Percentiles rank a stretch among this genome's conserved stretches.
Conservation (phyloP, 1,140 invertebrate genomes). For the Temnothorax longispinosus region DNA sequence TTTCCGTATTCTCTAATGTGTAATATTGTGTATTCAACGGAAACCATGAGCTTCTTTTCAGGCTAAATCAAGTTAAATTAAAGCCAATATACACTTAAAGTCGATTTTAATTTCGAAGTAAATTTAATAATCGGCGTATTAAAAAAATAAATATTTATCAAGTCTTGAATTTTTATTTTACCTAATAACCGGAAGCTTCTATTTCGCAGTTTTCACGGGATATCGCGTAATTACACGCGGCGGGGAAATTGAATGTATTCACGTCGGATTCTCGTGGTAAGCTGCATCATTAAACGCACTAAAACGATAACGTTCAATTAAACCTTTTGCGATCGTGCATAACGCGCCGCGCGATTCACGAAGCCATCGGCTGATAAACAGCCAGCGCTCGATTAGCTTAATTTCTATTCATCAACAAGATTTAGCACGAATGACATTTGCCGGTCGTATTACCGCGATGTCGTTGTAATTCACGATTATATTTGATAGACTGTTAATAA, state of each 20-base stretch:
- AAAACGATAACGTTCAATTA: conserved; percentile 45
- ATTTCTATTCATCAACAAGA: conserved; percentile 50
- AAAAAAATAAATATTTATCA: background rate
- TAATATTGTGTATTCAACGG: background rate
- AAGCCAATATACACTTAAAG: background rate
- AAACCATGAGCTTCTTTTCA: background rate
- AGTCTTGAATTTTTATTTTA: background rate
- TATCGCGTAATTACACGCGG: background rate
- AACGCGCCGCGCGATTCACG: background rate
- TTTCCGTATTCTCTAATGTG: background rate
- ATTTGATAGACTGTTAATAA: conserved; percentile 44
- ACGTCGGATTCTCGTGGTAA: conserved; percentile 4
- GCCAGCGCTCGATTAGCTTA: conserved; percentile 42
- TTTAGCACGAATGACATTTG: conserved; percentile 42
- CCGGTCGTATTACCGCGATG: background rate
- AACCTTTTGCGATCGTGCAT: conserved; percentile 22
- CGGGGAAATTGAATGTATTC: conserved; percentile 17
- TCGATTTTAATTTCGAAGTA: conserved; percentile 6
- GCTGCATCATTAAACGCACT: conserved; percentile 33
- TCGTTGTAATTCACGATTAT: conserved; percentile 41
- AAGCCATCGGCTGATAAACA: conserved; percentile 36
- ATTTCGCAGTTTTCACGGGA: background rate
- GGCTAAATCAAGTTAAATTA: background rate
- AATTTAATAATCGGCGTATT: conserved; percentile 8
- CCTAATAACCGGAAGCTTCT: background rate